Evolutionary conservation across 2,113 vertebrate species (phyloP), one percentile per base, ranked within the genome.

Genomic region (Takifugu flavidus): DNA sequence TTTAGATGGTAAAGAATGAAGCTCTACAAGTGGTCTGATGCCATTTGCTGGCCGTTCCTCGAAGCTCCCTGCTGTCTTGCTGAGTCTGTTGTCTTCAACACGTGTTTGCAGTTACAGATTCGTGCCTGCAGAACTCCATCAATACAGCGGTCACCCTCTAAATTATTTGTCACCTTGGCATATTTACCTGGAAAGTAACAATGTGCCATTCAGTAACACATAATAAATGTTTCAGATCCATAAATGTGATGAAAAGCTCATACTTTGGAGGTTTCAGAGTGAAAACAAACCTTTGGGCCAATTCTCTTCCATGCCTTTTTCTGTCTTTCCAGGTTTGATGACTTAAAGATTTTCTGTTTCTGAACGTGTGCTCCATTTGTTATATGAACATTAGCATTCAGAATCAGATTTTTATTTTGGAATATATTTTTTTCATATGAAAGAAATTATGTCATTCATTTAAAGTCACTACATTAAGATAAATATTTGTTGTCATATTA

Each of bases 281-380:
- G 85, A 99, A 98, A 99, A 71, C 95, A 97, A 34, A 99, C 95
- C 93, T 99, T 99, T 29, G 97, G 98, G 79, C 98, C 97, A 94
- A 98, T 97, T 76, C 97, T 94, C 87, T 99, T 99, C 97, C 97
- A 99, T 12, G 95, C 95, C 79, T 98, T 98, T 91, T 98, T 98
- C 76, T 95, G 96, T 62, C 96, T 93, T 99, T 78, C 97, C 96
- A 2, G 96, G 98, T 65, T 89, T 92, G 79, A 98, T 92, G 51
- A 98, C 97, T 85, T 97, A 98, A 15, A 98, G 88, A 15, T 98
- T 96, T 88, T 98, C 96, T 0, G 94, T 97, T 89, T 99, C 96
- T 78, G 95, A 20, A 20, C 97, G 75, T 98, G 97, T 13, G 97
- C 96, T 25, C 96, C 96, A 99, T 77, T 97, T 99, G 0, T 96